Conservation (phyloP, 2,888 invertebrate species). For the Rapana venosa region DNA sequence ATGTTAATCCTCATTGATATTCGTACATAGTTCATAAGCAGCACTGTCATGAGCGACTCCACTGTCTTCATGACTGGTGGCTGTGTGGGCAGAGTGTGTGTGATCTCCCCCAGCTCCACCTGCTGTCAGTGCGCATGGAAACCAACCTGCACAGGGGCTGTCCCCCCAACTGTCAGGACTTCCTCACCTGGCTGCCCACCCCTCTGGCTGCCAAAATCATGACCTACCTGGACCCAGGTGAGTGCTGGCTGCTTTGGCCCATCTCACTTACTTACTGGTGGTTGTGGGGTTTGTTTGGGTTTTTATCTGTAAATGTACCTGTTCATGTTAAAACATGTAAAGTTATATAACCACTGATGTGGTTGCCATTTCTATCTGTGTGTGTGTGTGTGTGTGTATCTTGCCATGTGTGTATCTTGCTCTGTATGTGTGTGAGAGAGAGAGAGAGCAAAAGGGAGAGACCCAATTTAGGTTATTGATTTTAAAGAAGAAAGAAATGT, state of each 20-base stretch:
- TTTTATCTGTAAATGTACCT: too few relatives aligned
- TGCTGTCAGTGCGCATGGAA: constrained; percentile 77
- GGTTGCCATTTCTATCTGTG: background rate
- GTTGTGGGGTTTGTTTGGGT: background rate
- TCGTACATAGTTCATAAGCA: too few relatives aligned
- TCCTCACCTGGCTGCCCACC: constrained; percentile 78
- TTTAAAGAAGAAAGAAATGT: too few relatives aligned
- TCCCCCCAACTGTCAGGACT: constrained; percentile 79
- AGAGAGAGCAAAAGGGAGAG: too few relatives aligned
- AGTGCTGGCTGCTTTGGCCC: constrained; percentile 15
- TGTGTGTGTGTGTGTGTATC: background rate
- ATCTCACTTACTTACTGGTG: background rate
- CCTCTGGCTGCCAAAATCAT: constrained; percentile 77
- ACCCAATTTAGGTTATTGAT: too few relatives aligned
- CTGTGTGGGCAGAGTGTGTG: constrained; percentile 71
- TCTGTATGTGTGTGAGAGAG: too few relatives aligned
- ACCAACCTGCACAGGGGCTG: constrained; percentile 77
- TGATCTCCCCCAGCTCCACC: constrained; percentile 78
- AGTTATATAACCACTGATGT: background rate
- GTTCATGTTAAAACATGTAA: too few relatives aligned
- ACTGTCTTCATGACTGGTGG: too few relatives aligned
- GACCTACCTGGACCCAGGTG: constrained; percentile 79
- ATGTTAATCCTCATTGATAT: too few relatives aligned
- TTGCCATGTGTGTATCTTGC: too few relatives aligned
- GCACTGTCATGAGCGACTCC: too few relatives aligned